Conservation (phyloP, 2,888 invertebrate species). For the Saturnia pavonia region DNA sequence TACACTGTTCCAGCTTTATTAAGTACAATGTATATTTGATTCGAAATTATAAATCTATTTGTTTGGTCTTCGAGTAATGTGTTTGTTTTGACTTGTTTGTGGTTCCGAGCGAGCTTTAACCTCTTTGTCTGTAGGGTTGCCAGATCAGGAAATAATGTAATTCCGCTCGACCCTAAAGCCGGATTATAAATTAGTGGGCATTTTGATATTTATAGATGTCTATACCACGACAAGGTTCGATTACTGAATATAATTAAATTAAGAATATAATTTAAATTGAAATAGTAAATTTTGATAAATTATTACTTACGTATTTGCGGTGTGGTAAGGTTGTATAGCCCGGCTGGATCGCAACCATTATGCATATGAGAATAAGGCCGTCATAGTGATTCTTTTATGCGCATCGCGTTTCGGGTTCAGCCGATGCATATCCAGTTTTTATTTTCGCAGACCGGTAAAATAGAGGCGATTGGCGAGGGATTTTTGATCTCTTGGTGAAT, state of each 20-base stretch:
- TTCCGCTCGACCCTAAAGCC: constrained; percentile 7
- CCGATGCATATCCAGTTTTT: too few relatives aligned
- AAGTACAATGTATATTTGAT: too few relatives aligned
- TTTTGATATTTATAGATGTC: constrained; percentile 10
- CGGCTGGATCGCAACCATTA: too few relatives aligned
- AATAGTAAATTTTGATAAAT: not conserved
- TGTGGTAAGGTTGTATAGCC: too few relatives aligned
- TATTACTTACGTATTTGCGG: not conserved
- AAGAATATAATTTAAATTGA: not conserved
- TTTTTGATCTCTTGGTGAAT: too few relatives aligned
- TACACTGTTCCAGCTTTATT: too few relatives aligned
- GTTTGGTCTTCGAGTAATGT: not conserved
- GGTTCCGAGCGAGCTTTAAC: constrained; percentile 6
- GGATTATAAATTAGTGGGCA: constrained; percentile 5
- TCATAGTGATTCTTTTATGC: too few relatives aligned
- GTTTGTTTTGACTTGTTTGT: not conserved
- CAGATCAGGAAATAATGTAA: constrained; percentile 11
- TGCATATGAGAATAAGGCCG: too few relatives aligned
- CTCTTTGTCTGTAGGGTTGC: constrained; percentile 10
- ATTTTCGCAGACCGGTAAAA: too few relatives aligned
- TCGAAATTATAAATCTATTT: too few relatives aligned
- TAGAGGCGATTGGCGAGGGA: too few relatives aligned
- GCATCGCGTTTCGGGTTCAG: too few relatives aligned
- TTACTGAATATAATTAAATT: constrained; percentile 2
- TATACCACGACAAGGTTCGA: not conserved